phyloP scores from a whole-genome alignment of 2,888 invertebrate species.

The Aspidapion aeneum region DNA sequence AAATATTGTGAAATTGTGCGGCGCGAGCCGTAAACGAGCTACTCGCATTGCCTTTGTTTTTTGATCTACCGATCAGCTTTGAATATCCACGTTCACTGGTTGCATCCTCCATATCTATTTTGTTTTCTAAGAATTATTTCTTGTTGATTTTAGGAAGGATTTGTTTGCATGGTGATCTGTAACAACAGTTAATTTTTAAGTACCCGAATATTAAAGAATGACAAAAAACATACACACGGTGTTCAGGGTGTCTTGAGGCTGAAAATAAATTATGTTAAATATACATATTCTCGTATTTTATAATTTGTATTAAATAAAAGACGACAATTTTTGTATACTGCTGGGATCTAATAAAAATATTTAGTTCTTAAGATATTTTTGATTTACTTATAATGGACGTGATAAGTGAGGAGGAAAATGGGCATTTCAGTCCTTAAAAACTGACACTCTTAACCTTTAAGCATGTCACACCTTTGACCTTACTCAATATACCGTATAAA shows the following conservation, averaged over 20 bases:
- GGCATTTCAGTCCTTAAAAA: too few species aligned
- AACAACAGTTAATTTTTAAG: too few species aligned
- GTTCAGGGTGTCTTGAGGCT: not conserved
- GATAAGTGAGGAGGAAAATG: too few species aligned
- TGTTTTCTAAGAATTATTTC: not conserved
- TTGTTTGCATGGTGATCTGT: not conserved
- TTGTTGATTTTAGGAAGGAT: not conserved
- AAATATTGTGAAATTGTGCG: constrained; percentile 52
- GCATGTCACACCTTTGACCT: too few species aligned
- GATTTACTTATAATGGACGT: too few species aligned
- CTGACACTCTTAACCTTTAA: too few species aligned
- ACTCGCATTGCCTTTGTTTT: constrained; percentile 32
- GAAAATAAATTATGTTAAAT: not conserved
- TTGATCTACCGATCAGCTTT: constrained; percentile 37
- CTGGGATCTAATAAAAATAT: too few species aligned
- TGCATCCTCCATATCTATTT: constrained; percentile 30
- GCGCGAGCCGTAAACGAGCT: constrained; percentile 24
- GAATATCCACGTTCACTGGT: constrained; percentile 40
- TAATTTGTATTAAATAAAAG: too few species aligned
- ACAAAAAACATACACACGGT: not conserved
- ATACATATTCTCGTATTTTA: not conserved
- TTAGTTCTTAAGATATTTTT: too few species aligned
- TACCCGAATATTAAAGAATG: not conserved
- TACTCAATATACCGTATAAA: too few species aligned
- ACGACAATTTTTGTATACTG: too few species aligned